Evolutionary conservation across 2,888 invertebrate species (phyloP).

Genomic region (Fragum whitleyi): DNA sequence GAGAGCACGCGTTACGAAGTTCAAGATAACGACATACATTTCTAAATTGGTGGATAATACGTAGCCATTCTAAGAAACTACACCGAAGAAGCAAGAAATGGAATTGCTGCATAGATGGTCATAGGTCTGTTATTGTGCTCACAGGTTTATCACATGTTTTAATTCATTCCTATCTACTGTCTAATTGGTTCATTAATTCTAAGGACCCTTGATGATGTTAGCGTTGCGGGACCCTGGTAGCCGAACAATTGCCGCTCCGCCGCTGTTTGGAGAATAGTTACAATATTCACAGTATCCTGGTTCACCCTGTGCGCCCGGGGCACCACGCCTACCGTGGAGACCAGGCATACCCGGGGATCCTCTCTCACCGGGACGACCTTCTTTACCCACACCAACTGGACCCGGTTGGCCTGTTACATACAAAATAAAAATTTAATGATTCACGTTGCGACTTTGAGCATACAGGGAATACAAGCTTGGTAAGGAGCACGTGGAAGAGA

Average conservation of each 20-base stretch:
- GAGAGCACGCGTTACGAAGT: no score
- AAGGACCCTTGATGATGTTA: constrained; percentile 80
- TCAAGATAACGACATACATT: no score
- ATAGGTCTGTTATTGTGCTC: neutral
- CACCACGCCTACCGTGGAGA: constrained; percentile 86
- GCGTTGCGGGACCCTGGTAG: constrained; percentile 65
- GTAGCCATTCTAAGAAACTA: no score
- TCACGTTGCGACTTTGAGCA: no score
- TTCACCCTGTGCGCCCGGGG: constrained; percentile 87
- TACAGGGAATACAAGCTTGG: no score
- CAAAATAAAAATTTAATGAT: neutral
- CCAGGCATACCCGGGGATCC: constrained; percentile 80
- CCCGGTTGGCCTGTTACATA: constrained; percentile 87
- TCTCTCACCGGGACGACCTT: constrained; percentile 91
- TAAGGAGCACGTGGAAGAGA: no score
- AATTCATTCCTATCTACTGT: neutral
- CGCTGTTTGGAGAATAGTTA: constrained; percentile 82
- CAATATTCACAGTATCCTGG: constrained; percentile 88
- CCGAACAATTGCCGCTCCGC: constrained; percentile 53
- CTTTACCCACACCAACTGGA: constrained; percentile 88
- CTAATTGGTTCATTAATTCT: constrained; percentile 56
- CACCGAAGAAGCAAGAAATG: neutral
- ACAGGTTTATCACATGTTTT: constrained; percentile 20
- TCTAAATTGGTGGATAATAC: no score
- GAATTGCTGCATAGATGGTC: neutral